Evolutionary conservation across 2,113 vertebrate species (phyloP), one percentile per base, ranked within the genome.

Genomic region (Oryzias curvinotus): DNA sequence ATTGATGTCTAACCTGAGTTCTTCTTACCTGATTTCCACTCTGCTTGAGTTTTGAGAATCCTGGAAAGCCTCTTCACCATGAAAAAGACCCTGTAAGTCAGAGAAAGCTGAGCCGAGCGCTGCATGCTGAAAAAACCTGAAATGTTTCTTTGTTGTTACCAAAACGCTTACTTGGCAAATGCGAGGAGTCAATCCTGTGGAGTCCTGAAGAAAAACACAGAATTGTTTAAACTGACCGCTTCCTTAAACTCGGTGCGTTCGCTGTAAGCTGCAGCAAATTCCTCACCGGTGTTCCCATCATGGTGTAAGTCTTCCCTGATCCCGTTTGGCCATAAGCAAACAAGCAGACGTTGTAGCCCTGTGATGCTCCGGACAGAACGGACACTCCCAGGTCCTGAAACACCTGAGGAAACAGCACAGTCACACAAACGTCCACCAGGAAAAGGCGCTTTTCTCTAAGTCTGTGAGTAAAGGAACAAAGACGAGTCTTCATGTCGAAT

Each of bases 241-340:
- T 8, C 10, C 8, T 3, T 36, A 12, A 36, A 36, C 36, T 36
- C 8, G 12, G 36, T 36, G 6, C 5, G 6, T 1, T 5, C 26
- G 26, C 26, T 28, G 36, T 36, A 3, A 3, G 36, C 66, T 52
- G 21, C 21, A 30, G 57, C 7, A 1, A 48, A 23, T 6, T 65
- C 62, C 96, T 97, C 81, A 99, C 97, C 77, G 94, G 94, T 30
- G 95, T 96, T 36, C 97, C 97, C 91, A 98, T 95, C 97, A 99
- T 99, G 64, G 97, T 99, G 64, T 98, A 96, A 0, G 97, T 99
- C 90, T 99, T 99, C 63, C 97, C 97, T 58, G 97, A 97, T 76
- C 97, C 97, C 0, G 97, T 99, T 88, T 99, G 97, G 58, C 97
- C 97, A 56, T 99, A 99, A 4, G 97, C 97, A 91, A 99, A 98